Conservation (phyloP, 2,113 vertebrate genomes). For the Nothocercus julius region DNA sequence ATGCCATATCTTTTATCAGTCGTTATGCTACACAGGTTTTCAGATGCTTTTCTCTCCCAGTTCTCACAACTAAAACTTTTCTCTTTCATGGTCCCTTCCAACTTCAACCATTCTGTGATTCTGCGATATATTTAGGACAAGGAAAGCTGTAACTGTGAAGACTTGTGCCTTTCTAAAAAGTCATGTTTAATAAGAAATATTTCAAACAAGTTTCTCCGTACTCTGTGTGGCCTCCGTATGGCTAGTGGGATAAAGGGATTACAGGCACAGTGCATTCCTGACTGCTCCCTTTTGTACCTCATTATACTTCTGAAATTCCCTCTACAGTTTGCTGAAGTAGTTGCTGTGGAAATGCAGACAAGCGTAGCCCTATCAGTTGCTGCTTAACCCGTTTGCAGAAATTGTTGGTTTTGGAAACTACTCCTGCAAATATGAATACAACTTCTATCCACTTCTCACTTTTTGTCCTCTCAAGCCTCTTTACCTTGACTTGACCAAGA, state of each 20-base stretch:
- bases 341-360: not conserved
- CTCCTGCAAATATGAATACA: not conserved
- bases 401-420: not conserved
- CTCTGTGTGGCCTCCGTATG: not conserved
- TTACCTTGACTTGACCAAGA: not conserved
- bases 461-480: not conserved
- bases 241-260: slow-evolving; percentile 8
- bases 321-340: not conserved
- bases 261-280: not conserved
- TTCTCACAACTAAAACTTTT: not conserved
- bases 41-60: not conserved
- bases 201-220: not conserved
- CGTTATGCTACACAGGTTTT: not conserved
- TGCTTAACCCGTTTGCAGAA: not conserved
- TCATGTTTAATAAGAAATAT: slow-evolving; percentile 36
- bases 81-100: no score
- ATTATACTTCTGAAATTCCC: not conserved
- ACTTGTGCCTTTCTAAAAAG: slow-evolving; percentile 34
- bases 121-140: slow-evolving; percentile 4
- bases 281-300: not conserved
- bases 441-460: not conserved
- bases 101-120: no score
- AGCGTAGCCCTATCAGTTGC: not conserved
- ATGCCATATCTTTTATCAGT: not conserved
- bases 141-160: slow-evolving; percentile 17